Evolutionary conservation across 2,113 vertebrate genomes (phyloP), one percentile per base, ranked within the genome.

Genomic region (Lagopus muta): DNA sequence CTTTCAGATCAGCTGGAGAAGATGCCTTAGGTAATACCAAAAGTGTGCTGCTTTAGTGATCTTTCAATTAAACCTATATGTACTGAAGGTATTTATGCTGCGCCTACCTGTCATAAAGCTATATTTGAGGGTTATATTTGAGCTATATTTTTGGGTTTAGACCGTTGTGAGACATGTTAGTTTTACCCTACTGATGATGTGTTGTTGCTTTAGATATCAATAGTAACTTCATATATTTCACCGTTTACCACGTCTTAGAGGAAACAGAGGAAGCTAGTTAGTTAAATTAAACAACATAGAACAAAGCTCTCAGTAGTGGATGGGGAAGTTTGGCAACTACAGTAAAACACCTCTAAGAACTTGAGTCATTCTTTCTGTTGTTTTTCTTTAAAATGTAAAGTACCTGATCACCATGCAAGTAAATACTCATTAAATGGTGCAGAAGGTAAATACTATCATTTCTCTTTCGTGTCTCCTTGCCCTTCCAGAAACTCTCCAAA

Each of bases 401-500:
- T 84, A 84, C 13, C 19, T 38, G 14, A 77, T 86, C 45, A 42
- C 42, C 15, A 16, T 83, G 47, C 34, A 61, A 67, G 19, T 81
- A 93, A 89, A 60, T 70, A 86, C 3, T 45, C 65, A 43, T 81
- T 85, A 87, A 89, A 78, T 76, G 4, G 54, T 66, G 24, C 20
- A 91, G 58, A 76, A 77, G 34, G 47, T 71, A 93, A 85, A 79
- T 80, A 64, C 62, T 80, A 6, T 81, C 9, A 74, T 81, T 90
- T 83, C 85, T 74, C 21, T 90, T 94, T 86, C 20, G 32, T 47
- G 11, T 80, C 54, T 85, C 32, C 40, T 1, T 91, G 65, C 72
- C 86, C 69, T 94, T 95, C 94, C 50, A 86, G 69, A 87, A 87
- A 42, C 19, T 81, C 88, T 90, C 86, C 58, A 84, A 74, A 86